phyloP scores from a whole-genome alignment of 2,888 invertebrate species.

The Catocala nupta region DNA sequence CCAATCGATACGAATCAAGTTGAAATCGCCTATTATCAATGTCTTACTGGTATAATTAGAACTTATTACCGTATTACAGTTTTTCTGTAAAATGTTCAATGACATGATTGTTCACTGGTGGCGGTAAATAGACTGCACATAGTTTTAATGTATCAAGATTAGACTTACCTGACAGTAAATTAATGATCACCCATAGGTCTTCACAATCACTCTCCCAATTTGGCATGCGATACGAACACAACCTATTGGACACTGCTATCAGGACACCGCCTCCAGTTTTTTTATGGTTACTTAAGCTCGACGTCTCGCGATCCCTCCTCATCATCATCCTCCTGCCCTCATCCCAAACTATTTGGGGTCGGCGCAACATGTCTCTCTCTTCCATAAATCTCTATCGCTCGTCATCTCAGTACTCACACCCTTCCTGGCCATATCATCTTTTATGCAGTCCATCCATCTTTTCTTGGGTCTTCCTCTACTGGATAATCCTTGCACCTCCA shows the following conservation, averaged over 20 bases:
- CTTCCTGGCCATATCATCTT: no score
- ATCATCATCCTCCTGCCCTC: no score
- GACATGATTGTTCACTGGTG: slow-evolving; percentile 1
- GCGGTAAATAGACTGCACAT: slow-evolving; percentile 15
- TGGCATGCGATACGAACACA: slow-evolving; percentile 4
- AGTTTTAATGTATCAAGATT: neutral
- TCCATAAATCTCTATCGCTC: no score
- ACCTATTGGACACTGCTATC: slow-evolving; percentile 10
- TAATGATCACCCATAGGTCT: slow-evolving; percentile 14
- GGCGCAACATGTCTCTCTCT: no score
- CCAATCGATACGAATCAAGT: slow-evolving; percentile 12
- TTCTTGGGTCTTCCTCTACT: no score
- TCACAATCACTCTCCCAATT: slow-evolving; percentile 20
- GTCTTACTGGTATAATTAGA: neutral
- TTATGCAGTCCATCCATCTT: no score
- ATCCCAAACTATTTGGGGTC: no score
- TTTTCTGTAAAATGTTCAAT: slow-evolving; percentile 1
- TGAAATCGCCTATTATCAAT: slow-evolving; percentile 16
- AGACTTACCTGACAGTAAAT: neutral
- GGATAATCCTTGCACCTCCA: no score
- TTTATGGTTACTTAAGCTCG: slow-evolving; percentile 3
- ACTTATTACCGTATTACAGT: slow-evolving; percentile 4
- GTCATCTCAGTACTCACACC: no score
- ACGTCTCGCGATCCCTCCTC: slow-evolving; percentile 14
- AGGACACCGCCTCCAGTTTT: slow-evolving; percentile 18